Evolutionary conservation across 2,113 vertebrate genomes (phyloP), one percentile per base, ranked within the genome.

Genomic region (Argyrosomus japonicus): DNA sequence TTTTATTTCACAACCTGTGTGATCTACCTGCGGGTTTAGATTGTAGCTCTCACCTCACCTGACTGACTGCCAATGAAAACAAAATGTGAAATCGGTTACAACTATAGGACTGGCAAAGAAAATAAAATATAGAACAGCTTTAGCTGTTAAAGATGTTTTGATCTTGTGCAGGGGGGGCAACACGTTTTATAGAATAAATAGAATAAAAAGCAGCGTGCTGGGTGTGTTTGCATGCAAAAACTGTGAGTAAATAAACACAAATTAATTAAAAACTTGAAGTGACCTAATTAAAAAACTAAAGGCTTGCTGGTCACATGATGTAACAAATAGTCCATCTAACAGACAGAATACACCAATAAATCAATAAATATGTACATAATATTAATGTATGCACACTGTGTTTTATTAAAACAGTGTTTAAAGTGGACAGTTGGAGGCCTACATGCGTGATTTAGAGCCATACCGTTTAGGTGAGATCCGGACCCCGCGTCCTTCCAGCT

Each of bases 381-480:
- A 10, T 47, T 4, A 10, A 48, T 4, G 13, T 2, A 5, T 2
- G 7, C 1, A 48, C 19, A 18, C 5, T 18, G 1, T 27, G 5
- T 36, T 8, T 5, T 32, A 4, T 0, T 21, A 5, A 14, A 65
- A 43, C 12, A 14, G 6, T 9, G 2, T 57, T 21, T 19, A 10
- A 13, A 23, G 36, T n/a, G 74, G 32, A 21, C 25, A 27, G 18
- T 47, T 53, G 4, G 2, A 57, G 69, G 78, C 57, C 68, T 65
- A 1, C 56, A 1, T 68, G 67, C 18, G 3, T 43, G 77, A 36
- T 51, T 70, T 51, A 51, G 7, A 1, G 23, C 7, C 91, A 43
- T 96, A 96, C 95, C 94, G 94, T 95, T 95, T 92, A 95, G 95
- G 94, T 94, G 95, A 95, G 94, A 95, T 94, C 94, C 95, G 95